These are phyloP conservation scores for Gymnosoma rotundatum DNA, from an alignment of 2,888 invertebrate species.

Conservation along the genomic window DNA sequence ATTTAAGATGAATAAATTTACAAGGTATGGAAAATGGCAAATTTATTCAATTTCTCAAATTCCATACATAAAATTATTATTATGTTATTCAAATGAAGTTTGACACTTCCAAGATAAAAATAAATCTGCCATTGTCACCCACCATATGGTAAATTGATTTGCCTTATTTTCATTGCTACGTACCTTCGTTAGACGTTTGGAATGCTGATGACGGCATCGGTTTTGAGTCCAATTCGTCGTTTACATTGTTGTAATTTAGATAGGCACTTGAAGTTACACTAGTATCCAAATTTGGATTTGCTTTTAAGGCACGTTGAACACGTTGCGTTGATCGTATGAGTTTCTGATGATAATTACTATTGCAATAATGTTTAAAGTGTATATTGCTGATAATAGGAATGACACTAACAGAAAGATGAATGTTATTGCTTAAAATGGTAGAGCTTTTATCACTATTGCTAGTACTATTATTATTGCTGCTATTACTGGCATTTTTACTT, in stretches of 20 bases:
- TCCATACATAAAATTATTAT: no score
- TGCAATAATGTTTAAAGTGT: slow-evolving; percentile 53
- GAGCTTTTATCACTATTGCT: background rate
- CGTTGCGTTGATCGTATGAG: slow-evolving; percentile 56
- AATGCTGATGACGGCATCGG: slow-evolving; percentile 19
- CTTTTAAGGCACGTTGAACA: slow-evolving; percentile 64
- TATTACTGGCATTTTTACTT: slow-evolving; percentile 19
- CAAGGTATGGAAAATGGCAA: no score
- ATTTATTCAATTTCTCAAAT: no score
- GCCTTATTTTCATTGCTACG: background rate
- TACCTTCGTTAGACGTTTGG: slow-evolving; percentile 39
- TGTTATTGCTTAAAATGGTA: slow-evolving; percentile 17
- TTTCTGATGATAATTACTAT: slow-evolving; percentile 54
- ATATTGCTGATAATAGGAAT: slow-evolving; percentile 50
- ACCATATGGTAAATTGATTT: no score
- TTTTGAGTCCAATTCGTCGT: slow-evolving; percentile 24
- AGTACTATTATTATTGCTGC: background rate
- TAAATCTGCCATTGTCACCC: no score
- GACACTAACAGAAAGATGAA: slow-evolving; percentile 44
- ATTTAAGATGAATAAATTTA: no score
- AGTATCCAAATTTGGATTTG: slow-evolving; percentile 38
- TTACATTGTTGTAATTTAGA: slow-evolving; percentile 46
- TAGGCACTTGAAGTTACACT: slow-evolving; percentile 62
- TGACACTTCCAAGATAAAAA: no score
- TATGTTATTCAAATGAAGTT: no score